Percentiles rank a stretch among this genome's conserved stretches.
Evolutionary conservation across 2,888 invertebrate genomes (phyloP).

Genomic region (Drosophila helvetica): DNA sequence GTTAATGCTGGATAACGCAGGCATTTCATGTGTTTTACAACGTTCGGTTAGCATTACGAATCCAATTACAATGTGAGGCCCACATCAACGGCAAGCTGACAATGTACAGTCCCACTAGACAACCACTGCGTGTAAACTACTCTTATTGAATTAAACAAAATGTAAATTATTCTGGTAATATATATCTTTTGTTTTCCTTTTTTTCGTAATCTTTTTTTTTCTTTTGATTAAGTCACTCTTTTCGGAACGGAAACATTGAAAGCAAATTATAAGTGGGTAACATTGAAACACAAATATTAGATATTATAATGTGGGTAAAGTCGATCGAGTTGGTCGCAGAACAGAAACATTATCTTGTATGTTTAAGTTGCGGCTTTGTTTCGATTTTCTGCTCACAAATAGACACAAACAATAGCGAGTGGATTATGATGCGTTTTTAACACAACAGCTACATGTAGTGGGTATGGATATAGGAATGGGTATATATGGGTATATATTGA

Average conservation of each 20-base stretch:
- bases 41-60: slow-evolving; percentile 73
- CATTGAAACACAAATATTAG: slow-evolving; percentile 56
- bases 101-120: slow-evolving; percentile 85
- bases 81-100: slow-evolving; percentile 89
- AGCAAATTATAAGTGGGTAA: slow-evolving; percentile 65
- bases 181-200: slow-evolving; percentile 34
- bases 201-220: too few species aligned
- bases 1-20: slow-evolving; percentile 46
- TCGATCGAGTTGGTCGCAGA: slow-evolving; percentile 26
- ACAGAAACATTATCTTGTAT: slow-evolving; percentile 45
- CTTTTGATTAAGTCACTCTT: slow-evolving; percentile 44
- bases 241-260: slow-evolving; percentile 62
- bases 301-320: slow-evolving; percentile 24
- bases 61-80: slow-evolving; percentile 85
- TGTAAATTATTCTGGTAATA: slow-evolving; percentile 53
- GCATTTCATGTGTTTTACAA: slow-evolving; percentile 56
- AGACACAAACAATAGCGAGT: slow-evolving; percentile 76
- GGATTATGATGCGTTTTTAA: slow-evolving; percentile 63
- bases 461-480: slow-evolving; percentile 13
- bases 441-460: slow-evolving; percentile 24
- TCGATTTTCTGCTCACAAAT: slow-evolving; percentile 40
- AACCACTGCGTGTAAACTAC: slow-evolving; percentile 84
- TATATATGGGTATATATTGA: slow-evolving; percentile 13
- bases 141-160: slow-evolving; percentile 83
- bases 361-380: slow-evolving; percentile 44